Evolutionary conservation across 2,888 invertebrate genomes (phyloP).

Genomic region (Spatulosminthurus flaviceps): DNA sequence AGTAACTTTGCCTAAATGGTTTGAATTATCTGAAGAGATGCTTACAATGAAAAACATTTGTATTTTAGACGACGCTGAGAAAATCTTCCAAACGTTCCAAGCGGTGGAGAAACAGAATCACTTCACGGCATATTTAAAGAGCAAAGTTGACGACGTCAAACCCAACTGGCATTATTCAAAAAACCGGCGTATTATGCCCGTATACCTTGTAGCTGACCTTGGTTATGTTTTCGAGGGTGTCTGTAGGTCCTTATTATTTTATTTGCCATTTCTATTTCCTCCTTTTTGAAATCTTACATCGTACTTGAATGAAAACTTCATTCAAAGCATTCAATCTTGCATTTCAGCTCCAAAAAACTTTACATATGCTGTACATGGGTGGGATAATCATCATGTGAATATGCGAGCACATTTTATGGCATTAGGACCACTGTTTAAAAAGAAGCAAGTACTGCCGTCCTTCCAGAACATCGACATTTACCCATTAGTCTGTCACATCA

Average conservation of each 20-base stretch:
- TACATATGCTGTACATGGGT: constrained; percentile 72
- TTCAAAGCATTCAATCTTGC: no score
- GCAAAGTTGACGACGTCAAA: constrained; percentile 67
- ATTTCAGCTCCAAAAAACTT: not conserved
- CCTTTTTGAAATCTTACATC: no score
- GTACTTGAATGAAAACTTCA: no score
- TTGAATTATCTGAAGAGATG: no score
- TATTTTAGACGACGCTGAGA: constrained; percentile 25
- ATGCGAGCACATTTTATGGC: constrained; percentile 80
- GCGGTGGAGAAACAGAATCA: constrained; percentile 66
- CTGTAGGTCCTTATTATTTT: constrained; percentile 16
- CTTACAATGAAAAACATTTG: no score
- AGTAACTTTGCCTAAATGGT: no score
- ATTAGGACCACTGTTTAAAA: constrained; percentile 73
- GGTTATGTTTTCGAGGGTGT: constrained; percentile 72
- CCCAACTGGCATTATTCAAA: constrained; percentile 72
- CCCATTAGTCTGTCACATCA: constrained; percentile 72
- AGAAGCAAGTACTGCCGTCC: constrained; percentile 65
- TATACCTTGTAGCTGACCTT: constrained; percentile 73
- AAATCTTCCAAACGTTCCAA: constrained; percentile 38
- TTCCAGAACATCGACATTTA: constrained; percentile 76
- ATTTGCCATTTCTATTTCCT: no score
- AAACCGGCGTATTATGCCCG: constrained; percentile 72
- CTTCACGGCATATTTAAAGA: constrained; percentile 72
- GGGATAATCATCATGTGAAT: constrained; percentile 70